Percentiles rank a stretch among this genome's conserved stretches.
Conservation (phyloP, 2,797 vertebrate genomes). For the Argyrosomus regius region DNA sequence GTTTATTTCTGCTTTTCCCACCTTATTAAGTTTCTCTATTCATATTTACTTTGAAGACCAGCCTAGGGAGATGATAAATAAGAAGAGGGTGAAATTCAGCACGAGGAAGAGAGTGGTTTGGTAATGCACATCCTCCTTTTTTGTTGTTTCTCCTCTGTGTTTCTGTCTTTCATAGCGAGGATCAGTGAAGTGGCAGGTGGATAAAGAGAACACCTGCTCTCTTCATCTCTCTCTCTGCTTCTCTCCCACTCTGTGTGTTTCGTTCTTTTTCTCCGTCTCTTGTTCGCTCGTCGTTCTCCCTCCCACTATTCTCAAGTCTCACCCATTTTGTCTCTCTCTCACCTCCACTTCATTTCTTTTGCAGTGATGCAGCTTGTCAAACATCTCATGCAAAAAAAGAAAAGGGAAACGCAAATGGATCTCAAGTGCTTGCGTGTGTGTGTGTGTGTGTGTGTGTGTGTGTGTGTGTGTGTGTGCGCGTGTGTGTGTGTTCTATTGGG, state of each 20-base stretch:
- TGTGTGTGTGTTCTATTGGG: conserved; percentile 53
- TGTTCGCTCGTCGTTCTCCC: conserved; percentile 43
- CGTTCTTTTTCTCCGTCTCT: conserved; percentile 51
- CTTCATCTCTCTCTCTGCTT: conserved; percentile 70
- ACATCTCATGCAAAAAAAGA: conserved; percentile 60
- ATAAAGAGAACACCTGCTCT: conserved; percentile 83
- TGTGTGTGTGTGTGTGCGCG: conserved; percentile 17
- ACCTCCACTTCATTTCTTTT: conserved; percentile 54
- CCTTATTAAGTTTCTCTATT: not conserved
- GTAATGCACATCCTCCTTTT: conserved; percentile 73
- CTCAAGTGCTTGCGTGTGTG: conserved; percentile 59
- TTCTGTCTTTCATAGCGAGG: conserved; percentile 74
- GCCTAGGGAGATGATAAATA: conserved; percentile 51
- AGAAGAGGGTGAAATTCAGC: conserved; percentile 57
- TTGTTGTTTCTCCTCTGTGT: conserved; percentile 67
- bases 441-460: not conserved
- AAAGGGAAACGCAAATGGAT: conserved; percentile 72
- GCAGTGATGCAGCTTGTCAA: conserved; percentile 71
- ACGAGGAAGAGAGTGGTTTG: conserved; percentile 67
- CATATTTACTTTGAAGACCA: conserved; percentile 57
- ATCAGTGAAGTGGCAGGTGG: conserved; percentile 83
- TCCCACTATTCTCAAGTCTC: conserved; percentile 59
- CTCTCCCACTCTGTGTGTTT: conserved; percentile 37
- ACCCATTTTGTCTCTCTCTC: conserved; percentile 64
- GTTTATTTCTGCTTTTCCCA: not conserved